Evolutionary conservation across 2,888 invertebrate genomes (phyloP).

Genomic region (Sesia apiformis): DNA sequence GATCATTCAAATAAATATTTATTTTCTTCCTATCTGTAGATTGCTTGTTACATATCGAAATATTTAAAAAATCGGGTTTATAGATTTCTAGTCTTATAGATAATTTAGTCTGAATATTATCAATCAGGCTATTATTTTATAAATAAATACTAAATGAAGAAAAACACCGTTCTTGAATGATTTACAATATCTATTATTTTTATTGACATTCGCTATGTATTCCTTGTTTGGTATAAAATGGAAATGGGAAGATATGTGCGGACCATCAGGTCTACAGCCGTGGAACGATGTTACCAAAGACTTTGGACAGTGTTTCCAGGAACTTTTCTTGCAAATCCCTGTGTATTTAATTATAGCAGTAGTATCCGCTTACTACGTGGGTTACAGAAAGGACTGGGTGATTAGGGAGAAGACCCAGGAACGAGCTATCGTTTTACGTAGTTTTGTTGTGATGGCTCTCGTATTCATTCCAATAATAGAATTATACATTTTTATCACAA

Average conservation of each 20-base stretch:
- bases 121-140: too few species aligned
- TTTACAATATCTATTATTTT: too few species aligned
- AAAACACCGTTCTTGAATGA: too few species aligned
- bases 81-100: too few species aligned
- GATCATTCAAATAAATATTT: too few species aligned
- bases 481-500: constrained; percentile 77
- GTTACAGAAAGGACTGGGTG: constrained; percentile 77
- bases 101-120: too few species aligned
- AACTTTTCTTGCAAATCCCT: constrained; percentile 85
- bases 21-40: too few species aligned
- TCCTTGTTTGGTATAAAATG: constrained; percentile 50
- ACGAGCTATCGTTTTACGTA: constrained; percentile 77
- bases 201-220: neutral
- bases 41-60: too few species aligned
- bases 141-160: too few species aligned
- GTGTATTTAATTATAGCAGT: constrained; percentile 81
- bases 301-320: constrained; percentile 89
- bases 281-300: constrained; percentile 82
- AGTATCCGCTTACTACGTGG: constrained; percentile 87
- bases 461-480: constrained; percentile 80
- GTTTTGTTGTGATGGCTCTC: constrained; percentile 76
- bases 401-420: constrained; percentile 77
- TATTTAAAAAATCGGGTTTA: too few species aligned
- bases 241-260: constrained; percentile 86
- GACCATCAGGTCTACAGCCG: constrained; percentile 79